These are phyloP conservation scores for Triplophysa yarkandensis DNA, from an alignment of 2,797 vertebrate species.

Conservation along the genomic window DNA sequence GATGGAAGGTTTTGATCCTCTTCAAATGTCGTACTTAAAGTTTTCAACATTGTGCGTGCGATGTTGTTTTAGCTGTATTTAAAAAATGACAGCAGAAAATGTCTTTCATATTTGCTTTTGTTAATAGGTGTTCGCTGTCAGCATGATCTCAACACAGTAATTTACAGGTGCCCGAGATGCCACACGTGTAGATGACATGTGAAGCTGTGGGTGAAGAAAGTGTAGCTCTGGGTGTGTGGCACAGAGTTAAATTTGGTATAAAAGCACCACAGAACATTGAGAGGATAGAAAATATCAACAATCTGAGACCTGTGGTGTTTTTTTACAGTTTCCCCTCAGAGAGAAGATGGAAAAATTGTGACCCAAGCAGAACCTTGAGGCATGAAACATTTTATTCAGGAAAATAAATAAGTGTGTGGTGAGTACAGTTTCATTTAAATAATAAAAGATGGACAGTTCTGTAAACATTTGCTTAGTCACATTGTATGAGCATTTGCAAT, in stretches of 20 bases:
- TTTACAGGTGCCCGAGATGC: slow-evolving; percentile 64
- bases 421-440: slow-evolving; percentile 14
- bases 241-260: slow-evolving; percentile 14
- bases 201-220: neutral
- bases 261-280: neutral
- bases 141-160: neutral
- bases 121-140: neutral
- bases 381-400: neutral
- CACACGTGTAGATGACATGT: neutral
- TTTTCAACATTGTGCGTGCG: neutral
- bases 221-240: slow-evolving; percentile 20
- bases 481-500: neutral
- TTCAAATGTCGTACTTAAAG: too few species aligned
- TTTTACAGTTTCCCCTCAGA: neutral
- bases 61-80: neutral
- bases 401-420: slow-evolving; percentile 1
- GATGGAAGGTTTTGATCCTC: too few species aligned
- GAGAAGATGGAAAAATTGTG: slow-evolving; percentile 5
- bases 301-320: neutral
- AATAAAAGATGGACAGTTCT: slow-evolving; percentile 23
- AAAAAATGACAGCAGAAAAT: neutral
- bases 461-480: slow-evolving; percentile 15
- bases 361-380: slow-evolving; percentile 2
- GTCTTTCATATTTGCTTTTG: neutral
- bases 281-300: slow-evolving; percentile 13